These are phyloP conservation scores for Steinernema carpocapsae DNA, from an alignment of 2,888 invertebrate species.

Conservation along the genomic window DNA sequence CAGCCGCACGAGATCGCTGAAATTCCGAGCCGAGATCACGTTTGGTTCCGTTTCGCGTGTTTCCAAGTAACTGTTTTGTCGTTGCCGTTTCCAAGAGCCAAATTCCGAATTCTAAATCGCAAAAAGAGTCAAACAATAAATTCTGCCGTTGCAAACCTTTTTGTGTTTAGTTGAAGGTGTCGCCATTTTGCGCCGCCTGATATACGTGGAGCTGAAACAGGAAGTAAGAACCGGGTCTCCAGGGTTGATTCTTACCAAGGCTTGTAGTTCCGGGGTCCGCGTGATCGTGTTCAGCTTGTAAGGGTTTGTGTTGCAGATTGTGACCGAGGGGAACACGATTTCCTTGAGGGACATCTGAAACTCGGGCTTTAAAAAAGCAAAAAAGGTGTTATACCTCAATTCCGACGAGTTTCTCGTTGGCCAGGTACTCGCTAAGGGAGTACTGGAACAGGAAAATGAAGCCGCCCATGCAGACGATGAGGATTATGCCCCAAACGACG, in stretches of 20 bases:
- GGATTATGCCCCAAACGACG: constrained; percentile 51
- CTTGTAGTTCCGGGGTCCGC: constrained; percentile 49
- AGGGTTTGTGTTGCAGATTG: constrained; percentile 60
- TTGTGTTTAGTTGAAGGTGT: neutral
- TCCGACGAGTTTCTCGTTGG: constrained; percentile 51
- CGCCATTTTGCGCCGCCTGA: constrained; percentile 32
- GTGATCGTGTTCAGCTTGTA: constrained; percentile 55
- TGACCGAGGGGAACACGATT: constrained; percentile 54
- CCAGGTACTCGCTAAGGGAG: constrained; percentile 50
- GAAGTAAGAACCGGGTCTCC: neutral
- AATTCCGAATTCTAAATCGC: neutral
- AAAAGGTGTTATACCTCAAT: neutral
- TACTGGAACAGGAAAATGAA: constrained; percentile 56
- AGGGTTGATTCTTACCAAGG: constrained; percentile 42
- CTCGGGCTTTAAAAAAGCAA: neutral
- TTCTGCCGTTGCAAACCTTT: neutral
- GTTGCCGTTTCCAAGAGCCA: neutral
- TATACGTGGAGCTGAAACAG: constrained; percentile 44
- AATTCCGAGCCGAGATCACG: too few species aligned
- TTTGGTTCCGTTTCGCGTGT: too few species aligned
- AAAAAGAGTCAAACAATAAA: neutral
- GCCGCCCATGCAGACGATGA: constrained; percentile 50
- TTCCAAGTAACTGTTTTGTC: too few species aligned
- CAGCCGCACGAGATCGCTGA: too few species aligned
- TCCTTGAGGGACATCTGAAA: constrained; percentile 50